A percentile compares a stretch with the other conserved stretches of the same genome.
These are phyloP conservation scores for Columba janthina DNA, from an alignment of 2,113 vertebrate genomes.

Conservation along the genomic window DNA sequence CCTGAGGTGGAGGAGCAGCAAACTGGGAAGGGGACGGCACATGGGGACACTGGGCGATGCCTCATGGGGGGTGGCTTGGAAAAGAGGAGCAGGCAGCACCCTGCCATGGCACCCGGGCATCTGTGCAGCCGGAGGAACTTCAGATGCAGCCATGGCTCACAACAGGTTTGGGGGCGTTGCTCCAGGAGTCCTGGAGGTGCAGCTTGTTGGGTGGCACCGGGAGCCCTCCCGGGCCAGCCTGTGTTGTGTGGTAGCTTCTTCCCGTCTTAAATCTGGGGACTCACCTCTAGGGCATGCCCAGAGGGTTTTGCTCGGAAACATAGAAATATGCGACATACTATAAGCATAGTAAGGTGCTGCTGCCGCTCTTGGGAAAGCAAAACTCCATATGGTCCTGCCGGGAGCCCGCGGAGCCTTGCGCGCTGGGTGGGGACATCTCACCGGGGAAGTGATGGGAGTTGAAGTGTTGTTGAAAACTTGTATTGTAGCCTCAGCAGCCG, in stretches of 20 bases:
- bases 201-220: not conserved
- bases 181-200: not conserved
- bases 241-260: not conserved
- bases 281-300: not conserved
- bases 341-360: not conserved
- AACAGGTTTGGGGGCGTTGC: rapidly evolving
- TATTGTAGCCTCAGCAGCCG: not conserved
- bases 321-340: not conserved
- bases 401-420: not conserved
- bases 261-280: not conserved
- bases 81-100: not conserved
- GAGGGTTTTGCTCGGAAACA: not conserved
- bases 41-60: not conserved
- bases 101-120: not conserved
- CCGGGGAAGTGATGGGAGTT: not conserved
- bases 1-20: not conserved
- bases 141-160: rapidly evolving
- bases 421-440: not conserved
- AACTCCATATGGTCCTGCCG: not conserved
- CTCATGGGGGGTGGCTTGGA: rapidly evolving
- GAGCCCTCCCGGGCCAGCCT: not conserved
- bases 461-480: not conserved
- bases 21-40: not conserved
- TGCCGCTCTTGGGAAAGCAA: not conserved
- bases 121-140: rapidly evolving